Conservation (phyloP, 2,888 invertebrate species). For the Barypeithes pellucidus region DNA sequence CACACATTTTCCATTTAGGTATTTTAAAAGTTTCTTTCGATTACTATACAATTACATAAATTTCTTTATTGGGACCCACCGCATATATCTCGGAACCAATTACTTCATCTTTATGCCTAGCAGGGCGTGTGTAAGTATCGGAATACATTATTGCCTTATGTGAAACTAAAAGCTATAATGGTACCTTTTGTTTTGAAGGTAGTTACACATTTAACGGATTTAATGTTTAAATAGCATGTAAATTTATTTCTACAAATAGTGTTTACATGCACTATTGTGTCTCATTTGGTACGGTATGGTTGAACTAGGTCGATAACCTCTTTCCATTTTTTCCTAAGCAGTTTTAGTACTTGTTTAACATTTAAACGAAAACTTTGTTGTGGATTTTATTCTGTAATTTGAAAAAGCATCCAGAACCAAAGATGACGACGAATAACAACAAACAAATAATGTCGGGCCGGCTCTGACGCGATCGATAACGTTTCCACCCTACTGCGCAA, state of each 20-base stretch:
- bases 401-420: too few species aligned
- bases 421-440: too few species aligned
- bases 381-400: too few species aligned
- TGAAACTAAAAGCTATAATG: constrained; percentile 31
- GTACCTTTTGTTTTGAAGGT: constrained; percentile 30
- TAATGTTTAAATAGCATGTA: constrained; percentile 26
- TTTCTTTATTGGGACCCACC: constrained; percentile 40
- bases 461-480: too few species aligned
- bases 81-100: constrained; percentile 37
- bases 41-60: constrained; percentile 27
- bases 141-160: constrained; percentile 38
- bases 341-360: too few species aligned
- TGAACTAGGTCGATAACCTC: constrained; percentile 23
- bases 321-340: too few species aligned
- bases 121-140: constrained; percentile 40
- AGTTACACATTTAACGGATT: constrained; percentile 31
- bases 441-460: too few species aligned
- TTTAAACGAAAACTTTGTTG: too few species aligned
- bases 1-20: constrained; percentile 19
- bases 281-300: constrained; percentile 5
- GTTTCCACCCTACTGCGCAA: too few species aligned
- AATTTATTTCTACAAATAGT: constrained; percentile 30
- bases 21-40: constrained; percentile 27
- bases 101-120: constrained; percentile 35
- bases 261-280: constrained; percentile 32